phyloP scores from a whole-genome alignment of 2,888 invertebrate genomes.

The Timema cristinae region DNA sequence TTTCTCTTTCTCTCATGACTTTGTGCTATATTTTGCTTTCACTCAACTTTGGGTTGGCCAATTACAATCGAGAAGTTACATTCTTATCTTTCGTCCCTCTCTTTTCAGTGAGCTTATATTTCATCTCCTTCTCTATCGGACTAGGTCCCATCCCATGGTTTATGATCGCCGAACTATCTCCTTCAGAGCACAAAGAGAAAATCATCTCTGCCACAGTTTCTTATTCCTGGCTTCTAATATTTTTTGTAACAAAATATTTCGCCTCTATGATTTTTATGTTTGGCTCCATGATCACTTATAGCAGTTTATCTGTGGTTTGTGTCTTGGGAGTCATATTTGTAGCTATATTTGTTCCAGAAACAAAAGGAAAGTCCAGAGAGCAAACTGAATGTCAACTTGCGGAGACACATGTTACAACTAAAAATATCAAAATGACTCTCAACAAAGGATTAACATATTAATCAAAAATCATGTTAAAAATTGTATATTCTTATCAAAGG shows the following conservation, averaged over 20 bases:
- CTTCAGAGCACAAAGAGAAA: constrained; percentile 42
- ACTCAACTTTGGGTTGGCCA: constrained; percentile 36
- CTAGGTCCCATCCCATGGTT: constrained; percentile 47
- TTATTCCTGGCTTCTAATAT: constrained; percentile 42
- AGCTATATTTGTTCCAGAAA: constrained; percentile 28
- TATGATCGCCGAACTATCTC: constrained; percentile 46
- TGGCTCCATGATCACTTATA: constrained; percentile 22
- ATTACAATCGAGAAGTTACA: constrained; percentile 26
- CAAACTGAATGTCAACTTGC: constrained; percentile 8
- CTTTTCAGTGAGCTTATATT: constrained; percentile 40
- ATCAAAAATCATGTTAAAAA: too few species aligned
- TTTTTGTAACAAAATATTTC: constrained; percentile 40
- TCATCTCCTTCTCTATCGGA: constrained; percentile 43
- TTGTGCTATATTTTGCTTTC: constrained; percentile 38
- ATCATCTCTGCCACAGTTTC: constrained; percentile 45
- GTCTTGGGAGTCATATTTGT: constrained; percentile 27
- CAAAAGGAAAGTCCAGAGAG: constrained; percentile 23
- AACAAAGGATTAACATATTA: too few species aligned
- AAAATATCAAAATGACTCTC: too few species aligned
- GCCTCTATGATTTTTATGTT: constrained; percentile 39
- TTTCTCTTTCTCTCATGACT: constrained; percentile 65
- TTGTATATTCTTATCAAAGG: too few species aligned
- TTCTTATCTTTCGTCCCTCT: constrained; percentile 42
- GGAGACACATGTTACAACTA: too few species aligned
- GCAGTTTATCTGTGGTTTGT: constrained; percentile 21